phyloP scores from a whole-genome alignment of 1,140 invertebrate species.

The Hyphantria cunea region DNA sequence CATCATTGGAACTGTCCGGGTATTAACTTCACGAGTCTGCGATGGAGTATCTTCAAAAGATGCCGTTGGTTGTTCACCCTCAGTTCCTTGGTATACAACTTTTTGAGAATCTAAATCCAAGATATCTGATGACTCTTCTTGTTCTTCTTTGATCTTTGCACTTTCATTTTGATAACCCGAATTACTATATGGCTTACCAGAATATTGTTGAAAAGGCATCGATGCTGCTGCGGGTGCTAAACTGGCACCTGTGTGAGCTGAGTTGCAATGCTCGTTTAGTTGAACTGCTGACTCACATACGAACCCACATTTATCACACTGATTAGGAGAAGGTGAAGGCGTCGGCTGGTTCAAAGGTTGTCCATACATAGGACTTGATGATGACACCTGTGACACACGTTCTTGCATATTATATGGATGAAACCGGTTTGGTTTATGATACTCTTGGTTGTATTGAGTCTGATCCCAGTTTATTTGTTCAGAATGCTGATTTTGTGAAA shows the following conservation, averaged over 20 bases:
- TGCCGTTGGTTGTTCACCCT: conserved; percentile 65
- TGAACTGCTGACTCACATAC: conserved; percentile 87
- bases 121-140: conserved; percentile 89
- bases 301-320: conserved; percentile 91
- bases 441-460: conserved; percentile 80
- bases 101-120: conserved; percentile 94
- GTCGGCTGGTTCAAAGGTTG: conserved; percentile 82
- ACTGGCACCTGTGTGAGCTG: conserved; percentile 83
- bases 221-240: conserved; percentile 62
- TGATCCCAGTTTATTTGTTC: conserved; percentile 78
- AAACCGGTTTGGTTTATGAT: conserved; percentile 77
- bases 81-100: conserved; percentile 86
- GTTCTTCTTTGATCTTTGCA: conserved; percentile 83
- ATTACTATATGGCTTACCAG: conserved; percentile 70
- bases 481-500: conserved; percentile 76
- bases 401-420: conserved; percentile 81
- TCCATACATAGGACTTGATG: conserved; percentile 85
- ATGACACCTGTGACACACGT: conserved; percentile 82
- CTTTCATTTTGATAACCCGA: conserved; percentile 62
- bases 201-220: conserved; percentile 79
- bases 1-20: conserved; percentile 85
- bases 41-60: conserved; percentile 81
- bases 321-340: conserved; percentile 85
- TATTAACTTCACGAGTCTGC: conserved; percentile 77
- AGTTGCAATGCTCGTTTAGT: conserved; percentile 87